Evolutionary conservation across 1,140 invertebrate species (phyloP), one percentile per base, ranked within the genome.

Genomic region (Platyura marginata): DNA sequence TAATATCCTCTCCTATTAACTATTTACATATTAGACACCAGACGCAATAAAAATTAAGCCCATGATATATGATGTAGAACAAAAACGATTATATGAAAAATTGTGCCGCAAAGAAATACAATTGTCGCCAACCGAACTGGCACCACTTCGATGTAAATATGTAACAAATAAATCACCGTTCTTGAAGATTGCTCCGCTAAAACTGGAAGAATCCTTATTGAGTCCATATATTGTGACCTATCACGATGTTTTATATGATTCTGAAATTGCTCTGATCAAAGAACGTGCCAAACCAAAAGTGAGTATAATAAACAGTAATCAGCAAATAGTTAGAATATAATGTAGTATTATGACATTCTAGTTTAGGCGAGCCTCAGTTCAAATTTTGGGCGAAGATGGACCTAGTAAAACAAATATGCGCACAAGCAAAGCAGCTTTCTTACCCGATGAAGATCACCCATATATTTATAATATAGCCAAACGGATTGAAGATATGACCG

Each of bases 61-160:
- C 25, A 54, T 57, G 1, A 50, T 62, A 36, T 60, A 56, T 15
- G 67, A 69, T 41, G 58, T 66, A 49, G 65, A 66, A 15, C 77
- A 82, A 46, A 66, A 71, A 4, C 74, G 73, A 44, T 60, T 70
- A 2, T 86, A 97, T 59, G 91, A 98, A 63, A 76, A 79, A 54
- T 66, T 97, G 1, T 98, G 93, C 57, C 71, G 93, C 20, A 85
- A 86, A 15, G 94, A 97, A 62, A 64, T 82, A 41, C 67, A 71
- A 6, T 62, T 76, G 13, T 63, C 75, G 0, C 49, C 61, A 2
- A 54, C 67, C 22, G 56, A 55, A 3, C 10, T 54, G 19, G 43
- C 54, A 6, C 46, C 70, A 29, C 25, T 29, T 29, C 25, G 25
- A 6, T 29, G 25, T 29, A 6, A 13, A 6, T 29, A 29, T 13